Evolutionary conservation across 2,113 vertebrate species (phyloP), one percentile per base, ranked within the genome.

Genomic region (Sylvia atricapilla): DNA sequence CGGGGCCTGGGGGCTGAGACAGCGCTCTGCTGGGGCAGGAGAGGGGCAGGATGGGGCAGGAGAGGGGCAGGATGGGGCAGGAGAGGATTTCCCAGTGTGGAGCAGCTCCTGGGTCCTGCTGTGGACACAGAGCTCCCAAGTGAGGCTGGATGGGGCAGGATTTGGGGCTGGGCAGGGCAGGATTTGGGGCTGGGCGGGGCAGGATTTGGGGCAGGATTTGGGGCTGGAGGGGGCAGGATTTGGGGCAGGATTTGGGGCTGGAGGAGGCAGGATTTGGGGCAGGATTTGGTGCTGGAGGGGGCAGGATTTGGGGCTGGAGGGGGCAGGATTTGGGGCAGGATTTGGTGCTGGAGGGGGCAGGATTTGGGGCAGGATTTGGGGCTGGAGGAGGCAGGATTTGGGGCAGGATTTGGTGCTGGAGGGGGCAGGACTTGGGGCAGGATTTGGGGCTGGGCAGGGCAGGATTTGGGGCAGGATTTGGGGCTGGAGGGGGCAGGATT

Each of bases 291-390:
- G 68, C 17, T 44, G 70, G 31, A 2, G 6, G 1, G 2, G 50
- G 62, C 52, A 33, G 53, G 3, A 6, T 13, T 1, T 49, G n/a
- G n/a, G n/a, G n/a, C n/a, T n/a, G n/a, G n/a, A n/a, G n/a, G 46
- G 66, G 64, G 55, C 80, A 35, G 55, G 3, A 4, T 13, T 1
- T 31, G 72, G 5, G 33, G 39, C 6, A 33, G 53, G 3, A 6
- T 13, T 1, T 49, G 46, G 66, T 53, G 44, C 44, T 20, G 43
- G 43, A 43, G 10, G 37, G 10, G 37, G 66, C 80, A 35, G 55
- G 3, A 4, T 11, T 1, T 31, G 72, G 5, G 33, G 44, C 6
- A 15, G 41, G 3, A 10, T 37, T 2, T 28, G 70, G 5, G n/a
- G 43, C 6, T 12, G 52, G 52, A 8, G 12, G n/a, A n/a, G 19